Conservation (phyloP, 2,797 vertebrate genomes). For the Chelonia mydas region DNA sequence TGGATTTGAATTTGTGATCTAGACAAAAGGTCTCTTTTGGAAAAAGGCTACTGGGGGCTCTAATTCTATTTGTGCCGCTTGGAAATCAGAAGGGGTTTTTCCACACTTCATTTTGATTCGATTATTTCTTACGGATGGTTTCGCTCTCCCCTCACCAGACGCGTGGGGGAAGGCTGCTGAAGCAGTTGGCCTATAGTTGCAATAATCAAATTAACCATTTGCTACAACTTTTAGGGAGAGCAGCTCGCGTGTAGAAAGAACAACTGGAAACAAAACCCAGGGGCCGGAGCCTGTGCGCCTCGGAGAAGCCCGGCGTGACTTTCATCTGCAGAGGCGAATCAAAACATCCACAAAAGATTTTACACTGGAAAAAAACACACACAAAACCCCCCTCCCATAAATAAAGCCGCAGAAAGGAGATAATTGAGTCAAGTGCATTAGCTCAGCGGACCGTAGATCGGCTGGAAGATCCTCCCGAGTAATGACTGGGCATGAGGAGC, state of each 20-base stretch:
- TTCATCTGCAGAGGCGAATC: slow-evolving; percentile 82
- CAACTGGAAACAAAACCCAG: slow-evolving; percentile 67
- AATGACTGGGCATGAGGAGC: not conserved
- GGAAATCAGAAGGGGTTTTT: slow-evolving; percentile 97
- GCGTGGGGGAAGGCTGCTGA: slow-evolving; percentile 97
- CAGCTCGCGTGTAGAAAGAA: slow-evolving; percentile 80
- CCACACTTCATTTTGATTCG: slow-evolving; percentile 97
- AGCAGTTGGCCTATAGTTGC: slow-evolving; percentile 96
- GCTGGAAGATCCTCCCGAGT: not conserved
- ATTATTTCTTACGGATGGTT: slow-evolving; percentile 95
- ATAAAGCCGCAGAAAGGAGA: slow-evolving; percentile 59
- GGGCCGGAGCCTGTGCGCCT: not conserved
- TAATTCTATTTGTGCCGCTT: slow-evolving; percentile 98
- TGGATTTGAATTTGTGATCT: slow-evolving; percentile 78
- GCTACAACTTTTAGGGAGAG: slow-evolving; percentile 93
- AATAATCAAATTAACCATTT: slow-evolving; percentile 99
- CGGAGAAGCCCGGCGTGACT: slow-evolving; percentile 70
- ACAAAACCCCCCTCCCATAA: slow-evolving; percentile 29
- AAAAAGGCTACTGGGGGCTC: slow-evolving; percentile 80
- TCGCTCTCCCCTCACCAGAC: slow-evolving; percentile 92
- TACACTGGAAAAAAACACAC: slow-evolving; percentile 76
- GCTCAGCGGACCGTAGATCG: slow-evolving; percentile 53
- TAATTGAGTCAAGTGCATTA: slow-evolving; percentile 77
- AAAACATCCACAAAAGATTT: slow-evolving; percentile 69
- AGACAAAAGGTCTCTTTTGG: slow-evolving; percentile 89